Conservation (phyloP, 2,797 vertebrate species). For the Pantherophis alleghaniensis region DNA sequence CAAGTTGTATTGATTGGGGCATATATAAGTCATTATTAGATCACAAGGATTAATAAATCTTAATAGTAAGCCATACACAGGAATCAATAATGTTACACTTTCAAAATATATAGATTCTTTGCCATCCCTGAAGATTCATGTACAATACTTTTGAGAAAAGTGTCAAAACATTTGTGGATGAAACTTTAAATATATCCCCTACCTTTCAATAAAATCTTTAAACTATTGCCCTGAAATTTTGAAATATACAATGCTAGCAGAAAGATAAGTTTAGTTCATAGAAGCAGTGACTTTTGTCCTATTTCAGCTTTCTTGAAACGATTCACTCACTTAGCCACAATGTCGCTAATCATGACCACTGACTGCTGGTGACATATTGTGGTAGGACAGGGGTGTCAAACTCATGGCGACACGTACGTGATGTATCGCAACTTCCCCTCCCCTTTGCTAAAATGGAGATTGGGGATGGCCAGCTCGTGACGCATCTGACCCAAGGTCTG, state of each 20-base stretch:
- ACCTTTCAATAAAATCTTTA: slow-evolving; percentile 42
- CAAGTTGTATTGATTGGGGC: slow-evolving; percentile 69
- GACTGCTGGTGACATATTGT: not conserved
- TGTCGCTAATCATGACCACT: not conserved
- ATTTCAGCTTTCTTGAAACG: not conserved
- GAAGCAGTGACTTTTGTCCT: not conserved
- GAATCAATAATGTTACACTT: slow-evolving; percentile 74
- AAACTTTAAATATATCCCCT: not conserved
- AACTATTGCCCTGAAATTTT: not conserved
- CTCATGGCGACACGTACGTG: accelerated
- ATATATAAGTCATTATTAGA: slow-evolving; percentile 73
- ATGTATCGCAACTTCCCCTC: not conserved
- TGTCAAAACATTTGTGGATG: slow-evolving; percentile 56
- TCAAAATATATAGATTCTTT: slow-evolving; percentile 66
- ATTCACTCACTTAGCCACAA: not conserved
- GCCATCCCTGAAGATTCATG: slow-evolving; percentile 29
- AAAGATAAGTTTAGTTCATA: not conserved
- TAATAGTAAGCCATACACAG: slow-evolving; percentile 65
- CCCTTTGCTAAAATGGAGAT: not conserved
- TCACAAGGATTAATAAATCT: slow-evolving; percentile 74
- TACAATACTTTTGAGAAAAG: slow-evolving; percentile 60
- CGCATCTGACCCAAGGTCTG: too few relatives aligned
- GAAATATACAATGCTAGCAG: not conserved
- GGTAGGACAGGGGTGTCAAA: not conserved
- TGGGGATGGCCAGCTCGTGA: not conserved